Conservation (phyloP, 2,113 vertebrate species). For the Axis porcinus region DNA sequence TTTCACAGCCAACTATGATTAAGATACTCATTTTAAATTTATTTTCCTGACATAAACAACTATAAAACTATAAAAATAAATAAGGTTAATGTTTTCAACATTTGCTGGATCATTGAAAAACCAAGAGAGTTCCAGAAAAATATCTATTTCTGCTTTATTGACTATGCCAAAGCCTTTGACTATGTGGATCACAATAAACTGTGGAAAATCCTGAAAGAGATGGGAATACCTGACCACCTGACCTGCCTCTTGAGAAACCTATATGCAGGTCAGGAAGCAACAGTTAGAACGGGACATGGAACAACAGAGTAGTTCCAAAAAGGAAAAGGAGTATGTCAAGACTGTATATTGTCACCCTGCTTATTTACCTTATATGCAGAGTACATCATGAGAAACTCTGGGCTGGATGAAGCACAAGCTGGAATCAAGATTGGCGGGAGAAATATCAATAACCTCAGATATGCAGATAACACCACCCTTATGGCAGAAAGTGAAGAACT, state of each 20-base stretch:
- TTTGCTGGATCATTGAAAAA: fast-evolving
- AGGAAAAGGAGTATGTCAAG: not conserved
- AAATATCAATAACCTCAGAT: not conserved
- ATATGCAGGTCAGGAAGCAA: not conserved
- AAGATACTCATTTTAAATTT: not conserved
- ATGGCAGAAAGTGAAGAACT: not conserved
- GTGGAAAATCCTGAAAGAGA: not conserved
- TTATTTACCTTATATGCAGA: not conserved
- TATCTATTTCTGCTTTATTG: not conserved
- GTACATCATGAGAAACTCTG: not conserved
- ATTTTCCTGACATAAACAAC: not conserved
- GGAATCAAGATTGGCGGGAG: not conserved
- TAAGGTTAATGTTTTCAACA: not conserved
- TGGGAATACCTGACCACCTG: not conserved
- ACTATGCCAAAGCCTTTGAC: not conserved
- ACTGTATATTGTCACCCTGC: not conserved
- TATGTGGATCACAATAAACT: not conserved
- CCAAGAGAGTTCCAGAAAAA: not conserved
- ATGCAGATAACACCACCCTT: not conserved
- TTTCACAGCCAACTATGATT: not conserved
- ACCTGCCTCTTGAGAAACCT: not conserved
- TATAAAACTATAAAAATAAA: not conserved
- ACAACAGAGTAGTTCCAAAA: not conserved
- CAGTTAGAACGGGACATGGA: not conserved
- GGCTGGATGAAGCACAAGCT: not conserved